phyloP scores from a whole-genome alignment of 2,888 invertebrate genomes.

The Erebia aethiops region DNA sequence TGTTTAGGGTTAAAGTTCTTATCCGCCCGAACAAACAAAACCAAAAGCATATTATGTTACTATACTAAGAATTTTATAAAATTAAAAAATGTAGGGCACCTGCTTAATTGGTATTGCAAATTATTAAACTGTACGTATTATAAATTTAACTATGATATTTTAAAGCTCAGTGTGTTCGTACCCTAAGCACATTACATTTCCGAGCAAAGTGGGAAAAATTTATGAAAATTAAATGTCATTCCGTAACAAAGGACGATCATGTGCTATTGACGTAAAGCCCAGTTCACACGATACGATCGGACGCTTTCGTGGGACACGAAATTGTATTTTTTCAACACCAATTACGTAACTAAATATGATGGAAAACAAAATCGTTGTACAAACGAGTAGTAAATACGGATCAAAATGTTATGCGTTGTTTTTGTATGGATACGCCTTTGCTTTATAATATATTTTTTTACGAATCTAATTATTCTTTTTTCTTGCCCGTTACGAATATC shows the following conservation, averaged over 20 bases:
- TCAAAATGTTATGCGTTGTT: slow-evolving; percentile 47
- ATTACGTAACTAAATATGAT: slow-evolving; percentile 66
- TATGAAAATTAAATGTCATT: slow-evolving; percentile 71
- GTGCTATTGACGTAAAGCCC: slow-evolving; percentile 69
- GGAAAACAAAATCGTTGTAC: slow-evolving; percentile 61
- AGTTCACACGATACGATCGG: slow-evolving; percentile 74
- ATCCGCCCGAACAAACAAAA: not conserved
- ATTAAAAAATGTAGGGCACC: no score
- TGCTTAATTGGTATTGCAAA: no score
- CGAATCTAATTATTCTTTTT: not conserved
- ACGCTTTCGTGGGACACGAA: slow-evolving; percentile 64
- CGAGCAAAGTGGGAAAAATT: slow-evolving; percentile 53
- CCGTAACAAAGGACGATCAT: slow-evolving; percentile 64
- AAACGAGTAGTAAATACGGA: slow-evolving; percentile 46
- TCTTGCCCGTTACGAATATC: not conserved
- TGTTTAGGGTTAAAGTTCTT: not conserved
- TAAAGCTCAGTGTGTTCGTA: slow-evolving; percentile 8
- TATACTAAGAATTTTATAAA: no score
- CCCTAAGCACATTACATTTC: slow-evolving; percentile 17
- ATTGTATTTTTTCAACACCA: slow-evolving; percentile 74
- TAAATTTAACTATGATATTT: not conserved
- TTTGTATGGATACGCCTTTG: slow-evolving; percentile 50
- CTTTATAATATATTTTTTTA: not conserved
- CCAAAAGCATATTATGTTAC: no score
- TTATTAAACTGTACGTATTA: no score